Base-by-base conservation (phyloP, 2,113 vertebrate genomes). In the Sakesphorus luctuosus region DNA sequence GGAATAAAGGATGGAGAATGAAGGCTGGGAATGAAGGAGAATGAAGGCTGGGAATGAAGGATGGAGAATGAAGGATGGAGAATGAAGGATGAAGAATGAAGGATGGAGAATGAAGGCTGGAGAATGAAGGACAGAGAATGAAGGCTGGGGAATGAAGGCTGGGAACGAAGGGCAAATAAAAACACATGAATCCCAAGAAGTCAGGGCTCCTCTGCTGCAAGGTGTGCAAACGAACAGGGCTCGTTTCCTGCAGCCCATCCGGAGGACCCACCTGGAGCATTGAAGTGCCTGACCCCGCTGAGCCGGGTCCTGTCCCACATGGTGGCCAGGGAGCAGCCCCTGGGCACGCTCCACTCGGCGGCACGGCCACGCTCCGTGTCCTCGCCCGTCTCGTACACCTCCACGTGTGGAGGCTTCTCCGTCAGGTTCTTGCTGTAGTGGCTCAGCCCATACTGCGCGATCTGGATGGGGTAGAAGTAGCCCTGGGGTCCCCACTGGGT, bases 341-440 rank as follows among this genome's bases (percentile, higher is more conserved):
- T 99, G 3, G 99, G 98, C 50, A 99, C 98, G 0, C 81, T 97
- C 99, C 99, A 99, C 2, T 97, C 85, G 13, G 29, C 77, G 5
- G 31, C 31, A 68, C 97, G 97, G 62, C 99, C 99, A 18, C 38
- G 29, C 36, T 97, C 98, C 69, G 96, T 97, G 61, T 99, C 98
- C 58, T 99, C 99, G 0, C 98, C 99, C 0, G 98, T 99, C 65
- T 99, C 99, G 4, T 99, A 99, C 16, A 99, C 96, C 93, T 99
- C 99, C 35, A 99, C 53, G 50, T 99, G 98, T 6, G 99, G 99
- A 0, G 99, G 94, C 2, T 98, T 98, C 98, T 99, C 99, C 0
- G 99, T 99, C 96, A 99, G 98, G 97, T 99, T 99, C 86, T 99
- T 99, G 94, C 99, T 99, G 98, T 99, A 99, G 97, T 99, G 99